phyloP scores from a whole-genome alignment of 2,797 vertebrate genomes.

The Rachycentron canadum region DNA sequence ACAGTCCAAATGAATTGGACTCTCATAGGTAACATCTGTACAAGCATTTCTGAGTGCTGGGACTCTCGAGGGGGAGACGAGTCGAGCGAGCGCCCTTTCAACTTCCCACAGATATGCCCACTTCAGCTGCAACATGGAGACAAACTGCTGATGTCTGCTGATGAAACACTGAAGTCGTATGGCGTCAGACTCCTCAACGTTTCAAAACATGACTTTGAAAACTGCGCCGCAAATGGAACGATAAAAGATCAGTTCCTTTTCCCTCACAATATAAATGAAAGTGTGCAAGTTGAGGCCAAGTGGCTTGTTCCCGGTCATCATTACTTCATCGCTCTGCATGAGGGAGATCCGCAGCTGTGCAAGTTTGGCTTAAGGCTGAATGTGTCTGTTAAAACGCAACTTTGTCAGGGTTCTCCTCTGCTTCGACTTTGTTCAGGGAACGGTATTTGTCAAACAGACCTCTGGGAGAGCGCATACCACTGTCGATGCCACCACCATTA shows the following conservation, averaged over 20 bases:
- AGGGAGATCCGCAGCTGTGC: constrained; percentile 79
- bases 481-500: constrained; percentile 86
- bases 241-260: constrained; percentile 81
- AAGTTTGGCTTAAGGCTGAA: constrained; percentile 86
- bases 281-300: constrained; percentile 78
- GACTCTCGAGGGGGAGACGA: constrained; percentile 50
- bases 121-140: constrained; percentile 89
- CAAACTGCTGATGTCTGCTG: constrained; percentile 83
- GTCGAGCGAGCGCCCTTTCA: constrained; percentile 50
- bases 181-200: constrained; percentile 87
- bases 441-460: constrained; percentile 85
- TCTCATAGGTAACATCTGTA: constrained; percentile 82
- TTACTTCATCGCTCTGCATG: constrained; percentile 86
- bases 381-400: constrained; percentile 85
- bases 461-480: constrained; percentile 81
- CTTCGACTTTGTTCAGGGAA: constrained; percentile 86
- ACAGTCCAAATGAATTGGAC: constrained; percentile 85
- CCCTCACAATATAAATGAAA: constrained; percentile 76
- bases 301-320: constrained; percentile 86
- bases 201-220: constrained; percentile 86
- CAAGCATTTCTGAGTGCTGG: constrained; percentile 83
- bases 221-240: constrained; percentile 72
- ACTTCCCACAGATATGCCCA: constrained; percentile 88
- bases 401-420: constrained; percentile 82
- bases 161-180: constrained; percentile 80